These are phyloP conservation scores for Caloenas nicobarica DNA, from an alignment of 2,113 vertebrate species.

Conservation along the genomic window DNA sequence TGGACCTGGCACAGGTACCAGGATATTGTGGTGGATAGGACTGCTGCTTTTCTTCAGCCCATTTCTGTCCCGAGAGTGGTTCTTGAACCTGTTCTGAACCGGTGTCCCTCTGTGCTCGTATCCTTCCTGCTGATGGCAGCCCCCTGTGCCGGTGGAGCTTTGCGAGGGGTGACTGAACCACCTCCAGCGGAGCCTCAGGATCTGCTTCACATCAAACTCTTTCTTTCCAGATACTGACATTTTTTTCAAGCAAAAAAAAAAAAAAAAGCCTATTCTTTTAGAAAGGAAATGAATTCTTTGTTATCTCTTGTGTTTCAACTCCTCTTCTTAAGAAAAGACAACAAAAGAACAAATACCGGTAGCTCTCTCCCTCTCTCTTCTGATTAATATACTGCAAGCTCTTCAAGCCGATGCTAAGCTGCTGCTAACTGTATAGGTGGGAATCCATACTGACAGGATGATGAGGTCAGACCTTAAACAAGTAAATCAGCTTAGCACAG, in stretches of 20 bases:
- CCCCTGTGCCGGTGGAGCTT: slow-evolving; percentile 83
- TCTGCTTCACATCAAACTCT: slow-evolving; percentile 98
- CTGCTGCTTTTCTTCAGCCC: slow-evolving; percentile 83
- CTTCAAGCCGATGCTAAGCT: slow-evolving; percentile 71
- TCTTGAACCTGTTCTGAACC: slow-evolving; percentile 89
- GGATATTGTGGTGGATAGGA: slow-evolving; percentile 88
- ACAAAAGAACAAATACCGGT: slow-evolving; percentile 60
- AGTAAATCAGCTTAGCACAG: slow-evolving; percentile 87
- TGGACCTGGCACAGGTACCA: slow-evolving; percentile 82
- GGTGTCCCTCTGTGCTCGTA: slow-evolving; percentile 88
- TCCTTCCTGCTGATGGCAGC: slow-evolving; percentile 93
- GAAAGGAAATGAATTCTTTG: slow-evolving; percentile 73
- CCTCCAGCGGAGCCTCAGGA: slow-evolving; percentile 94
- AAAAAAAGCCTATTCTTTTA: slow-evolving; percentile 62
- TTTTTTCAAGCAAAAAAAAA: slow-evolving; percentile 52
- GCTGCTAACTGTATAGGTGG: slow-evolving; percentile 79
- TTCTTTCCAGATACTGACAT: slow-evolving; percentile 97
- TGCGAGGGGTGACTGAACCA: slow-evolving; percentile 96
- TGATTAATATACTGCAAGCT: slow-evolving; percentile 60
- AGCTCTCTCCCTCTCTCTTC: slow-evolving; percentile 17
- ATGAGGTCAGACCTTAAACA: slow-evolving; percentile 92
- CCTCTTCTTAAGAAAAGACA: slow-evolving; percentile 68
- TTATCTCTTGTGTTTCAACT: slow-evolving; percentile 70
- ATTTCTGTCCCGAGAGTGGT: slow-evolving; percentile 88
- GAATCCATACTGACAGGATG: slow-evolving; percentile 83